Base-by-base conservation (phyloP, 1,140 invertebrate species). In the Nasonia longicornis region DNA sequence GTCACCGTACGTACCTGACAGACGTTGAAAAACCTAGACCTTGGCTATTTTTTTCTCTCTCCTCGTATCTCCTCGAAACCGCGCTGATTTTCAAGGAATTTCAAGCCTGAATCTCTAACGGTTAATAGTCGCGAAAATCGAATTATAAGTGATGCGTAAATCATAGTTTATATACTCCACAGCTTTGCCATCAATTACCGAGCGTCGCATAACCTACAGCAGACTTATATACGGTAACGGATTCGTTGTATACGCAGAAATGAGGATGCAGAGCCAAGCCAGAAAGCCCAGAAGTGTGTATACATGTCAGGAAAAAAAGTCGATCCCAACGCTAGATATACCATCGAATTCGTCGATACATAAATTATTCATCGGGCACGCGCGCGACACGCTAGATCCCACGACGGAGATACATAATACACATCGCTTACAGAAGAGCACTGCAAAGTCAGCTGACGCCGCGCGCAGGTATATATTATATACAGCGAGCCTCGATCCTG, bases 281-380 rank as follows among this genome's bases (percentile, higher is more conserved):
- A 52, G 11, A 52, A 14, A 16, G 20, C 16, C 20, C 6, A 16
- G 48, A 70, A 42, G 2, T 29, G 22, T 26, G 26, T 1, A 26
- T 1, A 26, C 26, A 26, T 26, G 1, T 26, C 1, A 3, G 10
- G 7, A 48, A 72, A 52, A 58, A 71, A 63, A 71, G 22, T 2
- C 45, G 31, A 72, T 79, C 58, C 58, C 35, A 69, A 63, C 52
- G 31, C 58, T 71, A 79, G 69, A 79, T 79, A 79, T 79, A 48
- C 66, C 58, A 63, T 79, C 69, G 16, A 79, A 79, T 72, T 29
- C 48, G 22, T 45, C 58, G 70, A 42, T 73, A 58, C 20, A 73
- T 73, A 48, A 79, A 73, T 73, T 79, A 79, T 79, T 79, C 69
- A 79, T 79, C 38, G 29, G n/a, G 6, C 42, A 42, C 11, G 42